phyloP scores from a whole-genome alignment of 2,797 vertebrate genomes.

The Scarus forsteni region DNA sequence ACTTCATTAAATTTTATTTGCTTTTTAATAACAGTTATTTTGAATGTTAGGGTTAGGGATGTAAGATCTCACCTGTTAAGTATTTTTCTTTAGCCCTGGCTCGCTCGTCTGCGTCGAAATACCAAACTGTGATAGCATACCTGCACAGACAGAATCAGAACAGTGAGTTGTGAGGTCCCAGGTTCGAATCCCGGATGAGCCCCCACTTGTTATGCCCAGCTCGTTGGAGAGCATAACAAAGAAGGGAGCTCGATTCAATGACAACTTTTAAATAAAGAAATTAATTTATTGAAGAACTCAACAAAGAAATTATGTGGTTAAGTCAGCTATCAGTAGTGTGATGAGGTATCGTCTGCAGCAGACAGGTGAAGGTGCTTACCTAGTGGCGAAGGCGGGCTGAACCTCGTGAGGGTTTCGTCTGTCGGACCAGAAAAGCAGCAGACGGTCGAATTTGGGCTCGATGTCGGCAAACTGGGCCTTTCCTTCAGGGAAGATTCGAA shows the following conservation, averaged over 20 bases:
- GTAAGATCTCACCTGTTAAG: conserved; percentile 88
- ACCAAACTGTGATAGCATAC: conserved; percentile 99
- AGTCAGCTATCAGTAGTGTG: too few relatives aligned
- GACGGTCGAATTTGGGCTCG: conserved; percentile 97
- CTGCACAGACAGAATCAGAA: conserved; percentile 77
- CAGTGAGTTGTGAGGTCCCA: too few relatives aligned
- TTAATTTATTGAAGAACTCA: too few relatives aligned
- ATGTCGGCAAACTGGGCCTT: conserved; percentile 98
- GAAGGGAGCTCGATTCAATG: too few relatives aligned
- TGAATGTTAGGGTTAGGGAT: too few relatives aligned
- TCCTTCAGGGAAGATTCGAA: conserved; percentile 98
- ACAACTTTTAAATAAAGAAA: too few relatives aligned
- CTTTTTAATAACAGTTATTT: too few relatives aligned
- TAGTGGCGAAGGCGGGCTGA: conserved; percentile 94
- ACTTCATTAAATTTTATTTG: too few relatives aligned
- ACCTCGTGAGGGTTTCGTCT: conserved; percentile 99
- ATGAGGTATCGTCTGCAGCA: neutral
- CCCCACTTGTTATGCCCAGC: too few relatives aligned
- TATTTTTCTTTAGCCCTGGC: conserved; percentile 99
- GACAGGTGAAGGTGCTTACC: conserved; percentile 78
- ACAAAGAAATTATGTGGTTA: too few relatives aligned
- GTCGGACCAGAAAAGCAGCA: conserved; percentile 99
- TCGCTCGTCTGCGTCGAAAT: conserved; percentile 98
- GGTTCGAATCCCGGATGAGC: too few relatives aligned
- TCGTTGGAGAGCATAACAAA: too few relatives aligned